These are phyloP conservation scores for Labia minor DNA, from an alignment of 2,888 invertebrate genomes.

Conservation along the genomic window DNA sequence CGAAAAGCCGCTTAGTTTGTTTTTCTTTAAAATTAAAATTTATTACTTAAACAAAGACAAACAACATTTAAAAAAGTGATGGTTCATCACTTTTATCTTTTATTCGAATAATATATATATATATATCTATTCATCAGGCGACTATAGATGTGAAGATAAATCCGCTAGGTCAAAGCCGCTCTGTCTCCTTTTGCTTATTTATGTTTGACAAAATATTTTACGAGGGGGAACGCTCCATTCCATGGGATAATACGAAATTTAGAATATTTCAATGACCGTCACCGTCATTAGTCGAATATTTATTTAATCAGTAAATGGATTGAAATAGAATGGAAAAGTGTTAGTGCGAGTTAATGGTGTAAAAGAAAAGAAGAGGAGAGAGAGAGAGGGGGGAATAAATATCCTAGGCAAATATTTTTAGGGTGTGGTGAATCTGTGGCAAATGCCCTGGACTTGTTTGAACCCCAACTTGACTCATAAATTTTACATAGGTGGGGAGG, in stretches of 20 bases:
- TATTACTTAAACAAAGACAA: neutral
- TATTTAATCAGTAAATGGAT: no score
- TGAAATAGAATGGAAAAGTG: no score
- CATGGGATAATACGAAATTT: neutral
- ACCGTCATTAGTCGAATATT: neutral
- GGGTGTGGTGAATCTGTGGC: no score
- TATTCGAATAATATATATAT: neutral
- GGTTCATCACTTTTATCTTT: conserved; percentile 1
- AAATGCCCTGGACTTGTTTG: no score
- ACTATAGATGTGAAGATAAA: neutral
- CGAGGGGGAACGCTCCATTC: neutral
- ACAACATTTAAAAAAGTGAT: conserved; percentile 3
- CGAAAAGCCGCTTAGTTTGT: no score
- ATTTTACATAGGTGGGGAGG: no score
- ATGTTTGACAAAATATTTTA: conserved; percentile 8
- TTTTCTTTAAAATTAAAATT: neutral
- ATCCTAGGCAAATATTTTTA: no score
- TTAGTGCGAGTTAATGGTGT: no score
- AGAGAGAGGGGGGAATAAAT: no score
- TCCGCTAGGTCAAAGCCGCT: neutral
- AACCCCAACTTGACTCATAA: no score
- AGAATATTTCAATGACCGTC: neutral
- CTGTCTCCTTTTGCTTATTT: neutral
- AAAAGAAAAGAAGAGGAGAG: no score
- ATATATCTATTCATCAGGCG: neutral